Evolutionary conservation across 2,797 vertebrate genomes (phyloP).

Genomic region (Oryzias dopingdopingensis): DNA sequence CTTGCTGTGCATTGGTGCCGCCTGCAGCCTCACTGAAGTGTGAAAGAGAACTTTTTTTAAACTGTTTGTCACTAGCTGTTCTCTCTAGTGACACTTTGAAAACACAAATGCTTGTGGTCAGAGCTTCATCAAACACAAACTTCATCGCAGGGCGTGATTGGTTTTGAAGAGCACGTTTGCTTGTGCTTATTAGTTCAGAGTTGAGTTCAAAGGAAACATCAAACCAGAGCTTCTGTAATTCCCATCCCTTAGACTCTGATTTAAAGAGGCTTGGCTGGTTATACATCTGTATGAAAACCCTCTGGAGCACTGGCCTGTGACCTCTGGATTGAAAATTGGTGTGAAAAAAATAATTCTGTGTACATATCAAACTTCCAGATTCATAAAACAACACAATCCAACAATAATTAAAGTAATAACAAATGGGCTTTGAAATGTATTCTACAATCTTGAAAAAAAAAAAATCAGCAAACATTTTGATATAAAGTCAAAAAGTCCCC

Average conservation of each 20-base stretch:
- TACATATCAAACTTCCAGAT: too few relatives aligned
- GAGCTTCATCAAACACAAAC: too few relatives aligned
- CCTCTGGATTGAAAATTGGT: background rate
- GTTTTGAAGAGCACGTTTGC: background rate
- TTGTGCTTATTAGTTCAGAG: background rate
- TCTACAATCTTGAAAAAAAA: too few relatives aligned
- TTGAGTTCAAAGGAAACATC: constrained; percentile 1
- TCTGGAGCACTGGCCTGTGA: background rate
- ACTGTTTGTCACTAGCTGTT: background rate
- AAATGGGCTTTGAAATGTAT: too few relatives aligned
- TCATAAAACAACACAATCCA: too few relatives aligned
- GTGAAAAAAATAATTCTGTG: too few relatives aligned
- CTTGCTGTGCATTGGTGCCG: background rate
- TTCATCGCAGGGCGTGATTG: too few relatives aligned
- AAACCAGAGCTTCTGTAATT: background rate
- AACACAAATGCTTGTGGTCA: background rate
- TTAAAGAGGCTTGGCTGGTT: background rate
- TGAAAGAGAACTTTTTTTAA: background rate
- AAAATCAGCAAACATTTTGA: too few relatives aligned
- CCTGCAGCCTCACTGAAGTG: background rate
- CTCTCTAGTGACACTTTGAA: too few relatives aligned
- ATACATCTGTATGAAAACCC: background rate
- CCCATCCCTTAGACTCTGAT: background rate
- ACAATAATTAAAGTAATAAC: too few relatives aligned
- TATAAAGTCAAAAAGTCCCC: too few relatives aligned